These are phyloP conservation scores for Symphodus melops DNA, from an alignment of 2,113 vertebrate genomes.

Conservation along the genomic window DNA sequence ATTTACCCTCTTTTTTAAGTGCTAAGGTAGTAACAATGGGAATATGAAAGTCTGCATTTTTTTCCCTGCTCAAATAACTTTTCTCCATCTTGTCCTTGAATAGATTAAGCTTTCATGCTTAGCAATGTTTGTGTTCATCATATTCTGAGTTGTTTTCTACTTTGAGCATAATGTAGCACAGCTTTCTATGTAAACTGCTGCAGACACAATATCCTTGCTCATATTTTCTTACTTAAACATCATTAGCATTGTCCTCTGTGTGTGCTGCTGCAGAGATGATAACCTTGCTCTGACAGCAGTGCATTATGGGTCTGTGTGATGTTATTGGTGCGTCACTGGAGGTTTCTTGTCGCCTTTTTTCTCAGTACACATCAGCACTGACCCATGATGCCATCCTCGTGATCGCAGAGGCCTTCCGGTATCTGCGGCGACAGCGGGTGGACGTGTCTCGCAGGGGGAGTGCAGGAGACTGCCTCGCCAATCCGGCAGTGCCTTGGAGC, in stretches of 20 bases:
- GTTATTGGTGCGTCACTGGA: constrained; percentile 24
- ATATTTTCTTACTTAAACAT: constrained; percentile 23
- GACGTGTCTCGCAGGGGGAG: constrained; percentile 96
- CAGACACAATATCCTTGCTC: constrained; percentile 13
- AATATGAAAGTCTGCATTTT: constrained; percentile 26
- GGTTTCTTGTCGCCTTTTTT: constrained; percentile 49
- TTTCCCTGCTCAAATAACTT: constrained; percentile 33
- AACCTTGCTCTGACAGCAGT: constrained; percentile 11
- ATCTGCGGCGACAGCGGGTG: constrained; percentile 94
- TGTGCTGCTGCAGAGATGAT: background rate
- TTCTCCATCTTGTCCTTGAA: constrained; percentile 34
- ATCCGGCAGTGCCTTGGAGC: constrained; percentile 98
- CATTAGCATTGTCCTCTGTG: background rate
- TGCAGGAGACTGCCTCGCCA: constrained; percentile 96
- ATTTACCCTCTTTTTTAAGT: constrained; percentile 20
- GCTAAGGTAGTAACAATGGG: constrained; percentile 14
- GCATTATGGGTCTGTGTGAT: constrained; percentile 3
- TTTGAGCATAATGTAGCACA: constrained; percentile 2
- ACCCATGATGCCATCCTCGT: constrained; percentile 96
- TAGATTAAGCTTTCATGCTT: background rate
- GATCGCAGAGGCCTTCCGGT: constrained; percentile 95
- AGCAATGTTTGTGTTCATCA: constrained; percentile 20
- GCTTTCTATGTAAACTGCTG: background rate
- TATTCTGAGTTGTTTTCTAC: background rate
- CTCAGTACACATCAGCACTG: constrained; percentile 95